Conservation (phyloP, 64 coral and sea anemone genomes). For the Dendronephthya gigantea region DNA sequence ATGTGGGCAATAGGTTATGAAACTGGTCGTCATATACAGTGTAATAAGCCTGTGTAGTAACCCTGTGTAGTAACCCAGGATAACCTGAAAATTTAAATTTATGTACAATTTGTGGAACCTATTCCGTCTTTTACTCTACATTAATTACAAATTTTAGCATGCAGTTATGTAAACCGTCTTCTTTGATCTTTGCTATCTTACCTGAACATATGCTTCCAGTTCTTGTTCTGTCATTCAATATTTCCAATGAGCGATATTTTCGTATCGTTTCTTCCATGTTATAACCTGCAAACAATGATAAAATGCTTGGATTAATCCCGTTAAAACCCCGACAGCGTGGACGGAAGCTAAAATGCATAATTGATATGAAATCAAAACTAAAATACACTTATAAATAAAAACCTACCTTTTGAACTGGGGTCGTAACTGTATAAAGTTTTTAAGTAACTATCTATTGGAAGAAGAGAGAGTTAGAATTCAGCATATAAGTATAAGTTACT, state of each 20-base stretch:
- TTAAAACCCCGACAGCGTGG: not conserved
- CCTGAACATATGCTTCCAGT: constrained; percentile 1
- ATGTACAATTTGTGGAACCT: too few relatives aligned
- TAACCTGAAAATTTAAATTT: too few relatives aligned
- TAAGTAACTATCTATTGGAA: not conserved
- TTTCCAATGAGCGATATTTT: constrained; percentile 4
- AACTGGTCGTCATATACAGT: too few relatives aligned
- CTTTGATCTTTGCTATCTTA: not conserved
- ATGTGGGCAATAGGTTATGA: too few relatives aligned
- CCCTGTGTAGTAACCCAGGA: too few relatives aligned
- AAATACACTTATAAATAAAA: not conserved
- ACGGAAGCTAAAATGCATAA: too few relatives aligned
- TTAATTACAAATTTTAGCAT: too few relatives aligned
- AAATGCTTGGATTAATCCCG: not conserved
- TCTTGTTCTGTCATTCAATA: not conserved
- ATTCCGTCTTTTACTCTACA: too few relatives aligned
- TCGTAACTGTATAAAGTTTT: not conserved
- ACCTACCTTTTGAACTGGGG: not conserved
- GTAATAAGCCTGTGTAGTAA: too few relatives aligned
- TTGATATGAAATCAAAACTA: not conserved
- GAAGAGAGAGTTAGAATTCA: not conserved
- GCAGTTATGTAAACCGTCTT: too few relatives aligned
- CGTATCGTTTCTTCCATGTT: not conserved
- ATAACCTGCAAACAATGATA: not conserved
- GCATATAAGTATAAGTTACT: too few relatives aligned